phyloP scores from a whole-genome alignment of 1,140 invertebrate species.

The Spodoptera litura region DNA sequence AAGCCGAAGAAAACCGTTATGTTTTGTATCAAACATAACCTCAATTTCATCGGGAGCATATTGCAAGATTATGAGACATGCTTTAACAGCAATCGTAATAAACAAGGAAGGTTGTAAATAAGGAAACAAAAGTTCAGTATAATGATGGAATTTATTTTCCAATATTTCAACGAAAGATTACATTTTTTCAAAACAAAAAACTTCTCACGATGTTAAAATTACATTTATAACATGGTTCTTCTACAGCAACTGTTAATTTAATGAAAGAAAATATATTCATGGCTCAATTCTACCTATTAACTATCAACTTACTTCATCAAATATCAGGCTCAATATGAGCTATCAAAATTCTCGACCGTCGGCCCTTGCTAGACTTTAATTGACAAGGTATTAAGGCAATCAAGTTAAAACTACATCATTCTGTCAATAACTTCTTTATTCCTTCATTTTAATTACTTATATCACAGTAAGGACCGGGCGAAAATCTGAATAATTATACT shows the following conservation, averaged over 20 bases:
- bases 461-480: constrained; percentile 84
- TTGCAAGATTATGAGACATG: neutral
- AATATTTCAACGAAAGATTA: constrained; percentile 80
- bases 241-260: constrained; percentile 69
- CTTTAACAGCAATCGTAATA: neutral
- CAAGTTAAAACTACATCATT: constrained; percentile 69
- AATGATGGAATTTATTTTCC: constrained; percentile 83
- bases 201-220: constrained; percentile 71
- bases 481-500: constrained; percentile 82
- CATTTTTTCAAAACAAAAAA: constrained; percentile 70
- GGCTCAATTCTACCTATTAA: constrained; percentile 81
- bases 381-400: constrained; percentile 67
- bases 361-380: constrained; percentile 76
- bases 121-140: constrained; percentile 70
- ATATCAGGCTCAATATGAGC: constrained; percentile 85
- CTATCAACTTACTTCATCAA: constrained; percentile 80
- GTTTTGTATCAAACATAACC: neutral
- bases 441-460: constrained; percentile 65
- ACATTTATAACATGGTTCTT: constrained; percentile 70
- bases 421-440: constrained; percentile 63
- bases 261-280: constrained; percentile 76
- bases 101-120: constrained; percentile 47
- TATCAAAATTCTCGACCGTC: constrained; percentile 80
- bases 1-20: neutral
- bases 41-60: neutral